Evolutionary conservation across 2,888 invertebrate species (phyloP), one percentile per base, ranked within the genome.

Genomic region (Amblyjoppa proteus): DNA sequence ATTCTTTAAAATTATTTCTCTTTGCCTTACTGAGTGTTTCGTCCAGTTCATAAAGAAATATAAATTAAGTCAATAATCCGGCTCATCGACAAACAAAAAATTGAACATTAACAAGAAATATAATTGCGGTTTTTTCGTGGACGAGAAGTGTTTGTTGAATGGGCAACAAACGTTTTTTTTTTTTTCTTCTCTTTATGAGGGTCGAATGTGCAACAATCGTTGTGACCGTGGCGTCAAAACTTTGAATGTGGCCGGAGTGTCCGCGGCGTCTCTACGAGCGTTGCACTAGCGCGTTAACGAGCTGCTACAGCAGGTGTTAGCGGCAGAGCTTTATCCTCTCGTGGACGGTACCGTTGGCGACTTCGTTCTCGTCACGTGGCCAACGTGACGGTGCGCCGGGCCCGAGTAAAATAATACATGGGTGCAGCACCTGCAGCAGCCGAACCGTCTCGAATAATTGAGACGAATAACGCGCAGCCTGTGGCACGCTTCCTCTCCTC

Each of bases 381-480:
- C 49, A 4, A 68, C 51, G 70, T 58, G 58, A 77, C 45, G 34
- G 61, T 7, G 77, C 66, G 66, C 25, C 64, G 70, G 31, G 1
- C 3, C 58, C 58, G 70, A 64, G 71, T 45, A 49, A 53, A 71
- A 66, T 77, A 76, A 76, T 69, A 58, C 49, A 78, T 68, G 25
- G 69, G 25, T 70, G 66, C 41, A 56, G 58, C 76, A 77, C 76
- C 73, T 81, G 73, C 81, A 77, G 71, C 77, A 84, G 81, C 76
- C 84, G 76, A 77, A 84, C 80, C 71, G 76, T 81, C 76, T 77
- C 81, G 81, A 81, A 84, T 84, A 84, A 84, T 84, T 84, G 80
- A 81, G 80, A 81, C 68, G 80, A 81, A 81, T 71, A 49, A 75
- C 45, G 64, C 70, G 70, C 53, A 79, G 74, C n/a, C 75, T 20